These are phyloP conservation scores for Crepidodera aurea DNA, from an alignment of 2,888 invertebrate genomes.

Conservation along the genomic window DNA sequence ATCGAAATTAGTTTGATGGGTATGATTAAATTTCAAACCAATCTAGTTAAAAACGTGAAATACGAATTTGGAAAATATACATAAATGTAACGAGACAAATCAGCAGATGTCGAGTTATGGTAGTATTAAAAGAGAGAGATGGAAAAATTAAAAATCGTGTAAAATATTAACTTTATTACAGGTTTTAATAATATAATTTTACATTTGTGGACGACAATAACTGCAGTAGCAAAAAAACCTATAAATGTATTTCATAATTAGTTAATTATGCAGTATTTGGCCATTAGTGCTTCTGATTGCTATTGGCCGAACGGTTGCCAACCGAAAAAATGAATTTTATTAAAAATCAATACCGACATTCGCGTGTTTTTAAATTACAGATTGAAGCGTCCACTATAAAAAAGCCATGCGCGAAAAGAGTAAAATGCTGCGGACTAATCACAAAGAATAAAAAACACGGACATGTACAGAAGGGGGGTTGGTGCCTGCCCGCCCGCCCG, in stretches of 20 bases:
- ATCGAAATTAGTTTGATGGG: too few species aligned
- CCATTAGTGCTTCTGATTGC: constrained; percentile 61
- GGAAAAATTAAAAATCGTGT: constrained; percentile 41
- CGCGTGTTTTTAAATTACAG: constrained; percentile 63
- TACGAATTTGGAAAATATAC: constrained; percentile 1
- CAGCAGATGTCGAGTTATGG: not conserved
- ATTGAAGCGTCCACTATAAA: constrained; percentile 61
- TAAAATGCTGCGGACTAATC: constrained; percentile 62
- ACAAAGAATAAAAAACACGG: constrained; percentile 62
- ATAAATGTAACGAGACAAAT: constrained; percentile 2
- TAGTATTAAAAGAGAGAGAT: constrained; percentile 10
- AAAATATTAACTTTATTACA: constrained; percentile 49
- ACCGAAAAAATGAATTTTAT: constrained; percentile 64
- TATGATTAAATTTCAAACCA: not conserved
- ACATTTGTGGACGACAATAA: constrained; percentile 50
- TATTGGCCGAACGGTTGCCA: constrained; percentile 61
- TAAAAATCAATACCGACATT: constrained; percentile 63
- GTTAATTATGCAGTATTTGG: constrained; percentile 61
- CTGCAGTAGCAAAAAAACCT: constrained; percentile 51
- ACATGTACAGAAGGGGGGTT: constrained; percentile 53
- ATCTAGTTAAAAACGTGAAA: constrained; percentile 10
- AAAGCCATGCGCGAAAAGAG: constrained; percentile 63
- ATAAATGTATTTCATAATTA: constrained; percentile 62
- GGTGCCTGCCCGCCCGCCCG: constrained; percentile 36
- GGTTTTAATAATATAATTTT: constrained; percentile 51